Evolutionary conservation across 2,113 vertebrate species (phyloP).

Genomic region (Platycercus adscitus): DNA sequence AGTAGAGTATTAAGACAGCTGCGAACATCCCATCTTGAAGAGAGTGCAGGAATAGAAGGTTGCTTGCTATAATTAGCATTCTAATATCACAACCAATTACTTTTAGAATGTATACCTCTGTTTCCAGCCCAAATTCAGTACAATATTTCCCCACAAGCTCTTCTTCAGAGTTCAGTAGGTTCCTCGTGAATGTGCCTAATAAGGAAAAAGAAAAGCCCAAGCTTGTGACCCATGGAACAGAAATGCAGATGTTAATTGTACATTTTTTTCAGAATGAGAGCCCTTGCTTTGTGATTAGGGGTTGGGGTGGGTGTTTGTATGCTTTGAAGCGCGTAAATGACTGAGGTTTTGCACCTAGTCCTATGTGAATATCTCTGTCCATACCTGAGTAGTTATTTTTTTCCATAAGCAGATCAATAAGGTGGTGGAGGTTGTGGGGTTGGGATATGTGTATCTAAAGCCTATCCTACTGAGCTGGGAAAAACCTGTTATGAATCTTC

Average conservation of each 20-base stretch:
- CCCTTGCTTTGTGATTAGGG: not conserved
- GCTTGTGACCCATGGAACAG: not conserved
- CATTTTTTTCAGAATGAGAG: not conserved
- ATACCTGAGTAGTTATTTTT: not conserved
- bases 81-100: not conserved
- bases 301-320: not conserved
- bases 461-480: not conserved
- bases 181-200: not conserved
- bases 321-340: not conserved
- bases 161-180: not conserved
- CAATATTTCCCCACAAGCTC: not conserved
- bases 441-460: not conserved
- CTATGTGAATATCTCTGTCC: not conserved
- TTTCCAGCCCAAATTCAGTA: not conserved
- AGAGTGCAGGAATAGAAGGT: not conserved
- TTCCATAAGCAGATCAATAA: not conserved
- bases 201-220: not conserved
- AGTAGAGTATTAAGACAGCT: not conserved
- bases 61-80: not conserved
- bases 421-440: accelerated
- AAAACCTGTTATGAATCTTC: not conserved
- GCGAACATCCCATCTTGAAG: not conserved
- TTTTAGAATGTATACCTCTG: not conserved
- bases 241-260: accelerated
- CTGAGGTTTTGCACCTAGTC: not conserved